Evolutionary conservation across 2,888 invertebrate genomes (phyloP).

Genomic region (Sarcophaga carnaria): DNA sequence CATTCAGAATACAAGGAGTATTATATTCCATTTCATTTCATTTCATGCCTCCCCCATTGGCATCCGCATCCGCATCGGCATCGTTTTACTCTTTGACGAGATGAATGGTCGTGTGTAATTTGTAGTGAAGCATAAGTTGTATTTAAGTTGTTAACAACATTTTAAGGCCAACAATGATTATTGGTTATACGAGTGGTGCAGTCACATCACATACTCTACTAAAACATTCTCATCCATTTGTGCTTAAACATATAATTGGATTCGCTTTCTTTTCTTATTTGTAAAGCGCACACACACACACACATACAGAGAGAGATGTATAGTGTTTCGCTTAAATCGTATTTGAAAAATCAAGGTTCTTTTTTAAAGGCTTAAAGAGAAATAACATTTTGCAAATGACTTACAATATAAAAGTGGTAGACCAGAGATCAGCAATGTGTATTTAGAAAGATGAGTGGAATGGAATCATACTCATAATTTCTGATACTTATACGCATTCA

Average conservation of each 20-base stretch:
- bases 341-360: no score
- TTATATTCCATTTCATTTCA: conserved; percentile 38
- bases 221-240: neutral
- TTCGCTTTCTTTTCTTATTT: no score
- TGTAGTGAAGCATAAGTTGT: conserved; percentile 54
- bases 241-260: no score
- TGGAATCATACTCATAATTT: no score
- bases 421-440: no score
- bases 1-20: neutral
- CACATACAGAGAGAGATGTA: neutral
- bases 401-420: no score
- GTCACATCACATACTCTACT: neutral
- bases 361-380: no score
- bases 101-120: conserved; percentile 32
- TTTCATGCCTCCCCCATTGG: conserved; percentile 26
- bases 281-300: neutral
- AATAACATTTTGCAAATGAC: no score
- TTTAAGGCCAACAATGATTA: conserved; percentile 58
- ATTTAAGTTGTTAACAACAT: conserved; percentile 65
- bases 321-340: neutral
- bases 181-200: conserved; percentile 39
- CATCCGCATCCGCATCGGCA: neutral
- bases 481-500: no score
- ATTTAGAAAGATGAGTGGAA: no score
- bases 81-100: neutral